phyloP scores from a whole-genome alignment of 2,888 invertebrate species.

The Apotomis turbidana region DNA sequence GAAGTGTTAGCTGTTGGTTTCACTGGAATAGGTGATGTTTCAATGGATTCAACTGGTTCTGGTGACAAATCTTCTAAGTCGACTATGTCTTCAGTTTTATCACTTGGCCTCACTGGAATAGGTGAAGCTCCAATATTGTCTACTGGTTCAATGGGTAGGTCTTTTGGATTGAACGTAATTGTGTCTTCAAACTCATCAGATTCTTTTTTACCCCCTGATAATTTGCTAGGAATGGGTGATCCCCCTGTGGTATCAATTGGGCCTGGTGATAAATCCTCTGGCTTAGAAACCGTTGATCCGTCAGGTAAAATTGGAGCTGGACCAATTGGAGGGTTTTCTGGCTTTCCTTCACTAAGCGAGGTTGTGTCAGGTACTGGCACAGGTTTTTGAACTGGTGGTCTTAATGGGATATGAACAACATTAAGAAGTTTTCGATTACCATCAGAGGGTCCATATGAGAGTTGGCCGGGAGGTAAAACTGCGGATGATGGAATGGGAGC shows the following conservation, averaged over 20 bases:
- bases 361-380: neutral
- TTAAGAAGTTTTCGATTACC: neutral
- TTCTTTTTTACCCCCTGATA: neutral
- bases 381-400: neutral
- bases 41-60: neutral
- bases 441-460: neutral
- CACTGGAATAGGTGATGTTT: too few relatives aligned
- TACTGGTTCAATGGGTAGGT: neutral
- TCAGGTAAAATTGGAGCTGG: constrained; percentile 8
- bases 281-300: neutral
- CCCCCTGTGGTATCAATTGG: neutral
- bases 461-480: neutral
- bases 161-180: neutral
- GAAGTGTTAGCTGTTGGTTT: too few relatives aligned
- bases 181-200: neutral
- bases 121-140: constrained; percentile 18
- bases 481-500: neutral
- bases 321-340: neutral
- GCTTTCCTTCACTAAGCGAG: neutral
- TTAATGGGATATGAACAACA: neutral
- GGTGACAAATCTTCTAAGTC: constrained; percentile 5
- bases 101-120: constrained; percentile 19
- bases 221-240: constrained; percentile 1
- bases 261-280: constrained; percentile 22
- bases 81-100: neutral